A percentile compares a stretch with the other conserved stretches of the same genome.
Conservation (phyloP, 2,113 vertebrate species). For the Mormyrus iriodes region DNA sequence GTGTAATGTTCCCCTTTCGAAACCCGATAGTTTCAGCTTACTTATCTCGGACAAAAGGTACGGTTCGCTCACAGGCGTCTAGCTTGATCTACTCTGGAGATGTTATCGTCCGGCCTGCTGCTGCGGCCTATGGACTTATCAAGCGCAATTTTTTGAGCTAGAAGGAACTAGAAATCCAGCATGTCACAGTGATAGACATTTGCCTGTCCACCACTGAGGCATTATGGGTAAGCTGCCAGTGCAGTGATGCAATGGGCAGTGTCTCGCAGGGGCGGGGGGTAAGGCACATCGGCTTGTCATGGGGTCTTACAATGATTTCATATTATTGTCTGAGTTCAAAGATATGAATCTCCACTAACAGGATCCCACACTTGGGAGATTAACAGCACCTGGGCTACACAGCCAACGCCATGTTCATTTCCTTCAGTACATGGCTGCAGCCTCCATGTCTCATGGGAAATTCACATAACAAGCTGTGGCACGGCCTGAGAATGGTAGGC, state of each 20-base stretch:
- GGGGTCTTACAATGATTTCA: neutral
- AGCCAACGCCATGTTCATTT: neutral
- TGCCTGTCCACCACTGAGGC: neutral
- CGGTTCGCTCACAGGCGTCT: neutral
- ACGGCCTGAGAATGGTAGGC: neutral
- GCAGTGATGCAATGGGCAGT: neutral
- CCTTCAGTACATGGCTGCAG: neutral
- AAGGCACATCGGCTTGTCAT: neutral
- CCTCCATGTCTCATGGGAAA: neutral
- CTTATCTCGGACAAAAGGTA: neutral
- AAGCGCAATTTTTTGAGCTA: neutral
- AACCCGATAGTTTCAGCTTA: neutral
- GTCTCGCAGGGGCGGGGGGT: too few species aligned
- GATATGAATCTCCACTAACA: neutral
- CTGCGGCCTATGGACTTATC: neutral
- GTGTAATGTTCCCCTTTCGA: neutral
- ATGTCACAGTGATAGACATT: neutral
- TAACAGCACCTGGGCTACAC: neutral
- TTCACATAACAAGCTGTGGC: neutral
- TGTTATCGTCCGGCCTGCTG: neutral
- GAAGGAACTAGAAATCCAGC: neutral
- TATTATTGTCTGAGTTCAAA: neutral
- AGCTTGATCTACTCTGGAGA: neutral
- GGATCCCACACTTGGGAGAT: neutral
- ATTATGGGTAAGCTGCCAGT: neutral